These are phyloP conservation scores for Alethe castanea DNA, from an alignment of 2,113 vertebrate species.

Conservation along the genomic window DNA sequence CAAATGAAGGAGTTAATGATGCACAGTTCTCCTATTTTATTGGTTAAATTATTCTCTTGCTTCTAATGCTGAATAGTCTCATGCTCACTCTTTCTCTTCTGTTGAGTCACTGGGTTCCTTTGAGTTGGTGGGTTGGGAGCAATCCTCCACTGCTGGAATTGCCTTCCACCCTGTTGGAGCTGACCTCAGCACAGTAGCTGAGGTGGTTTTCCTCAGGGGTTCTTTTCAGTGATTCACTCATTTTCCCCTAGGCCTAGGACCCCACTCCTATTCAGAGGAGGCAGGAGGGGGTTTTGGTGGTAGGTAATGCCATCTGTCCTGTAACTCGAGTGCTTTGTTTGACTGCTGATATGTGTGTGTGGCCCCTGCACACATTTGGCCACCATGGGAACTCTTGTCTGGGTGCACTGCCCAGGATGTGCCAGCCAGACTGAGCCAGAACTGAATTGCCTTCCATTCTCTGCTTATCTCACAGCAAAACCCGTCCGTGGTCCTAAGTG, in stretches of 20 bases:
- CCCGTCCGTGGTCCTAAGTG: background rate
- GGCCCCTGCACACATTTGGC: background rate
- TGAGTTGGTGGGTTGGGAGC: background rate
- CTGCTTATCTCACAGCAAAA: background rate
- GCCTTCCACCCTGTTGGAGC: background rate
- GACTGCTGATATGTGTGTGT: accelerated
- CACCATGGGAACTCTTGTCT: no score
- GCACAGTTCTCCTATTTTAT: background rate
- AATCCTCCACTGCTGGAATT: background rate
- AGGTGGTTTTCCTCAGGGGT: background rate
- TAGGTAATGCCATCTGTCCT: accelerated
- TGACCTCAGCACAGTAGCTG: background rate
- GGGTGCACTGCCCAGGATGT: background rate
- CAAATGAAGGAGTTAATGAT: background rate
- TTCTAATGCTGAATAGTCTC: background rate
- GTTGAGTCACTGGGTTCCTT: accelerated
- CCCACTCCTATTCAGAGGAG: background rate
- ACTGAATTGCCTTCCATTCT: background rate
- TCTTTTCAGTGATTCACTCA: background rate
- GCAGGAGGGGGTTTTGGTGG: background rate
- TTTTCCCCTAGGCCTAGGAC: background rate
- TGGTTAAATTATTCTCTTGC: background rate
- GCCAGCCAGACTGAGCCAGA: background rate
- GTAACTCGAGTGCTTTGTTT: background rate
- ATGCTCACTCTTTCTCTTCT: background rate